Evolutionary conservation across 37 sponge, comb jelly and placozoan species (phyloP), one percentile per base, ranked within the genome.

Genomic region (Lycopodina hypogea): DNA sequence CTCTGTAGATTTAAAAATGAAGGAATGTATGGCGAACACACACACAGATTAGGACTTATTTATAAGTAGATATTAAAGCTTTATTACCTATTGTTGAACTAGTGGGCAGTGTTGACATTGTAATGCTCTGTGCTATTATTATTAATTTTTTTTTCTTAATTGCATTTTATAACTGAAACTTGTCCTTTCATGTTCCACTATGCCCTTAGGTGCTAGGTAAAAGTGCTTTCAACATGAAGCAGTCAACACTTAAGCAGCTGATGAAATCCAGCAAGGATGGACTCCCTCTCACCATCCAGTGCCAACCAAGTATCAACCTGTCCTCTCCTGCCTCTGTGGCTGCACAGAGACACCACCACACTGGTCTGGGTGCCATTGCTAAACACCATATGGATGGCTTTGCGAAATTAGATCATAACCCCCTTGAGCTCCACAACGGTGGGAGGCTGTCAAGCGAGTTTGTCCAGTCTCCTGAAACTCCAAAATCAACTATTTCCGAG

Each of bases 181-280:
- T 45, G 48, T 45, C 8, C 9, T 45, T 45, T 9, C 48, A 9
- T 45, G 48, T 9, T 45, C 8, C 48, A 45, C 48, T n/a, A n/a
- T n/a, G n/a, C n/a, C n/a, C n/a, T n/a, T 41, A 85, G 85, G 85
- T 85, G 35, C 42, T 71, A 62, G 85, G 85, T 1, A 85, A 85
- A 64, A 35, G 63, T 28, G 73, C 79, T 0, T 61, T 72, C 40
- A 78, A 78, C 24, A 72, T 85, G 79, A 85, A 78, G 66, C 72
- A 50, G 19, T 85, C 85, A 4, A 59, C 52, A 62, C 36, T 85
- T 22, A 85, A 78, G 71, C 78, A 85, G 33, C 32, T 85, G 15
- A 53, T 85, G 38, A 85, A 85, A 61, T 73, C 72, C 0, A 78
- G 79, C 39, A 71, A 70, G 21, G 79, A 64, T 30, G 85, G 85